Base-by-base conservation (phyloP, 2,113 vertebrate genomes). In the Megaceryle maxima region DNA sequence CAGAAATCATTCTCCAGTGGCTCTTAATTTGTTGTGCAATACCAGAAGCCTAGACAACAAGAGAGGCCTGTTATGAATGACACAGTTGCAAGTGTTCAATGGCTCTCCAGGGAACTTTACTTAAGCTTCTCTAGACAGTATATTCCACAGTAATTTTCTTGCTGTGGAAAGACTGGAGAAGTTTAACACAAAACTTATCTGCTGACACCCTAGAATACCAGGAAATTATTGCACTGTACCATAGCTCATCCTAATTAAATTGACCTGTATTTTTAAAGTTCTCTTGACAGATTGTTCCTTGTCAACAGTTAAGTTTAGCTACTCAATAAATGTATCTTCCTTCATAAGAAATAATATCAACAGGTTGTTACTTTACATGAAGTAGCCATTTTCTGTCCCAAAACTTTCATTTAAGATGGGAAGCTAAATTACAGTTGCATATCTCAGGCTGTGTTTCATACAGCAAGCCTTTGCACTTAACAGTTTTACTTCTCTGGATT, bases 171-270 rank as follows among this genome's bases (percentile, higher is more conserved):
- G 69, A 66, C 19, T 25, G 16, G 35, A 82, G 31, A 93, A 87
- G n/a, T 76, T 76, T 44, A 76, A 10, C 31, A 53, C 11, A 92
- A 95, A 94, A 76, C 50, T 74, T 90, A 35, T 50, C 37, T 87
- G 53, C 67, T 80, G 75, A 90, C 55, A 67, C 37, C 55, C 14
- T 87, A 50, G 66, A 93, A 94, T 24, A 78, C 10, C 41, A 88
- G 20, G 77, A 76, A 90, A 67, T 43, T 83, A 70, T 68, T 85
- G 43, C 66, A 74, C 33, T 15, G 1, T 66, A 31, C 44, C 13
- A 44, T 51, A 89, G 53, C 68, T 94, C n/a, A 50, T 55, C 35
- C 68, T 80, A 86, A 96, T 92, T 96, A 96, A 95, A 94, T 57
- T 84, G 55, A 74, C 25, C 86, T 22, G 14, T 8, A 70, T 59